These are phyloP conservation scores for Magallana nippona DNA, from an alignment of 2,888 invertebrate species.

Conservation along the genomic window DNA sequence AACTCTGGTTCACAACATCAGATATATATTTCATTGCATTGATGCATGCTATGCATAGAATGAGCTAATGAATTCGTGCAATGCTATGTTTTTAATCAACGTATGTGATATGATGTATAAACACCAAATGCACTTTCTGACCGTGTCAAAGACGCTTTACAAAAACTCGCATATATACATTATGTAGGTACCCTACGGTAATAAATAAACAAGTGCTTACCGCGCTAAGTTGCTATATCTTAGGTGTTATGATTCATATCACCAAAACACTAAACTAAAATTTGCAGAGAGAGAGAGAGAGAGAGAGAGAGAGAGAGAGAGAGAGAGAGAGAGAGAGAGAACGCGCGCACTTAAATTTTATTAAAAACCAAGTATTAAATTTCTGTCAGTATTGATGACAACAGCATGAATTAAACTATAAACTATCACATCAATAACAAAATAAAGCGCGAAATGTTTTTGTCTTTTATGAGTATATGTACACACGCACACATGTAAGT, in stretches of 20 bases:
- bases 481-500: background rate
- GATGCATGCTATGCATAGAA: too few relatives aligned
- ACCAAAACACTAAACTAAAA: too few relatives aligned
- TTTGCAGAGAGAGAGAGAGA: background rate
- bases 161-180: background rate
- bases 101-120: background rate
- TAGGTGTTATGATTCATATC: background rate
- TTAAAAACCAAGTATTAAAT: too few relatives aligned
- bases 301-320: slow-evolving; percentile 11
- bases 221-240: background rate
- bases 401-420: background rate
- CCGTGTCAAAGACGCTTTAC: background rate
- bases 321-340: slow-evolving; percentile 31
- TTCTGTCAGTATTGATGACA: background rate
- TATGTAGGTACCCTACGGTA: background rate
- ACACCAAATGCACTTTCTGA: background rate
- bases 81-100: background rate
- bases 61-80: background rate
- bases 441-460: too few relatives aligned
- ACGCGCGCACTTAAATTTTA: background rate
- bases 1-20: too few relatives aligned
- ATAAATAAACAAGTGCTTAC: background rate
- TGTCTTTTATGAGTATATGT: too few relatives aligned
- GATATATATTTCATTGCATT: too few relatives aligned
- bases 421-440: too few relatives aligned